Base-by-base conservation (phyloP, 2,888 invertebrate genomes). In the Yponomeuta malinellus region DNA sequence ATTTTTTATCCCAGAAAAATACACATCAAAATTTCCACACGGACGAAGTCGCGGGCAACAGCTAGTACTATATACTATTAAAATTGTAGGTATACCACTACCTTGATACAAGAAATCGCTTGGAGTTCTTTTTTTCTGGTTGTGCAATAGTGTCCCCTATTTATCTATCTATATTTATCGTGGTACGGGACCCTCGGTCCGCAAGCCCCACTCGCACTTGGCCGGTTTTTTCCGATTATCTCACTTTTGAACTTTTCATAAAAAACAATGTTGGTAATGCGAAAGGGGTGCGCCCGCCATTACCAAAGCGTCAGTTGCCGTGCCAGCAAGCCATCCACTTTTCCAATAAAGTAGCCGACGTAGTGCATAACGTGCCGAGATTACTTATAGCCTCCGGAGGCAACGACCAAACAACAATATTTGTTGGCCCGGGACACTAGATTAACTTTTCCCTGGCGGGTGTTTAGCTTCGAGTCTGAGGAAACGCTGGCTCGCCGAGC, bases 301-400 rank as follows among this genome's bases (percentile, higher is more conserved):
- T 81, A 78, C 79, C 78, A 78, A 77, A 75, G 75, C 71, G 72
- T 71, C 75, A 74, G 75, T 73, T 71, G 71, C 73, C 71, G 74
- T 74, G 73, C 73, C 72, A 72, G 74, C 76, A 76, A 79, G 74
- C 80, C 79, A 83, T 82, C 83, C 82, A 86, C 83, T 85, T 87
- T 89, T 82, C 87, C 87, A 88, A 89, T 88, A 89, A 88, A 87
- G 83, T 82, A 79, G 77, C 83, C 84, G 82, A 77, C 81, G 77
- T 81, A 87, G 86, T 85, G 87, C 85, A 89, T 89, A 87, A 87
- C 87, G 88, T 86, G 86, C 85, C 81, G 83, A 84, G 88, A 89
- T 89, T 90, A 88, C 89, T 88, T 87, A 88, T 86, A 85, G 85
- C 86, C 84, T 76, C 82, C 81, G 82, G 43, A 82, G 80, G 78